phyloP scores from a whole-genome alignment of 1,140 invertebrate genomes.

The Zaprionus nigranus region DNA sequence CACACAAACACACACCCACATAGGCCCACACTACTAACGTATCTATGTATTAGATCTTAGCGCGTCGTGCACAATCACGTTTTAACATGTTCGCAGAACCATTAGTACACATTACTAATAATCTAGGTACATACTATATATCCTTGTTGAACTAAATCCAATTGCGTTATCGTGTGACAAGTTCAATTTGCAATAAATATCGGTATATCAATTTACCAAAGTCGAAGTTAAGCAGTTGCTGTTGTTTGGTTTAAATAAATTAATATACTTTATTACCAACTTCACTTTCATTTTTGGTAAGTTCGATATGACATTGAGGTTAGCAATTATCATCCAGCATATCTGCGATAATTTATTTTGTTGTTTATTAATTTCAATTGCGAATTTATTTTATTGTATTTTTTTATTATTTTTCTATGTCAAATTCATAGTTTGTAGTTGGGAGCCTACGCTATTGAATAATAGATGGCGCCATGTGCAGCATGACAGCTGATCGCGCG shows the following conservation, averaged over 20 bases:
- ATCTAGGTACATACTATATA: constrained; percentile 13
- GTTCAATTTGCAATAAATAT: constrained; percentile 45
- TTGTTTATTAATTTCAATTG: neutral
- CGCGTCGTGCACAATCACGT: constrained; percentile 71
- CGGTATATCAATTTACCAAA: constrained; percentile 49
- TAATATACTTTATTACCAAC: neutral
- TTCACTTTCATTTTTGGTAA: no score
- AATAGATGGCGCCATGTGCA: constrained; percentile 21
- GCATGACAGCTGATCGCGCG: constrained; percentile 37
- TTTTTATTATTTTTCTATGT: neutral
- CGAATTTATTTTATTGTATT: neutral
- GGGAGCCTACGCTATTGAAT: neutral
- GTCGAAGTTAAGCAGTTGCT: neutral
- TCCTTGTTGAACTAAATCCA: constrained; percentile 18
- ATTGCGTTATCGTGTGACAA: constrained; percentile 43
- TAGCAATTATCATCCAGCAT: no score
- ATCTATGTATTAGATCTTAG: constrained; percentile 40
- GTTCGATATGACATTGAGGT: no score
- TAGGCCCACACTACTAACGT: constrained; percentile 1
- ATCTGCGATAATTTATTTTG: no score
- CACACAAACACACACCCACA: neutral
- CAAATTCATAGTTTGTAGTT: neutral
- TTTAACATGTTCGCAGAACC: constrained; percentile 63
- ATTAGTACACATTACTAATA: constrained; percentile 14
- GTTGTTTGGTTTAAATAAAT: neutral